Base-by-base conservation (phyloP, 2,113 vertebrate species). In the Myotis lucifugus region DNA sequence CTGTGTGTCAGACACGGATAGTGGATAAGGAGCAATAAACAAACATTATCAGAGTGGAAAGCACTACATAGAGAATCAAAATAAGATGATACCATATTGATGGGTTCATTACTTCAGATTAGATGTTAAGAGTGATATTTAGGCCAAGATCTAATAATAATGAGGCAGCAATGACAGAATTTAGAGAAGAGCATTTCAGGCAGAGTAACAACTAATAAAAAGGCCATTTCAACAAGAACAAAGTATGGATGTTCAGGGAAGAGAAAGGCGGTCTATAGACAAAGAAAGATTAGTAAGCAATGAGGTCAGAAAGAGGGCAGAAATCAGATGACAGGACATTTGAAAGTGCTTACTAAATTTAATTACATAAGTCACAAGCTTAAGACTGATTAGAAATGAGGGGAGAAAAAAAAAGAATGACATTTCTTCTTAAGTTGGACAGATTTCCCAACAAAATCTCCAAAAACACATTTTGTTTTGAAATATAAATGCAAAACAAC, bases 351-450 rank as follows among this genome's bases (percentile, higher is more conserved):
- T 94, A 93, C 76, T 96, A 87, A 93, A 90, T 94, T 81, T 87
- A 96, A 96, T 67, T 91, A 42, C 52, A 88, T 32, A 84, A 29
- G 69, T 84, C 89, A 97, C 88, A 95, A 96, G 67, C 59, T 78
- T 94, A 96, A 93, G 21, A 76, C 29, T 97, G 56, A 96, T 81
- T 94, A 97, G 23, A 70, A 96, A 87, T 40, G 64, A 95, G 83
- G 5, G 61, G 29, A 66, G 29, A 32, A 6, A 14, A 37, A 34
- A 91, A 79, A 88, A 87, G 48, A 91, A 86, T n/a, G 59, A 79
- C 40, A 91, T 69, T 94, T 97, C 81, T 95, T 97, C 88, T 95
- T 96, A 94, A 93, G 84, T 89, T 77, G 59, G 61, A 96, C 2
- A 90, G 25, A 78, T 69, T 95, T 87, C 42, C 56, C 40, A 83